These are phyloP conservation scores for Phalacrocorax carbo DNA, from an alignment of 2,113 vertebrate genomes.

Conservation along the genomic window DNA sequence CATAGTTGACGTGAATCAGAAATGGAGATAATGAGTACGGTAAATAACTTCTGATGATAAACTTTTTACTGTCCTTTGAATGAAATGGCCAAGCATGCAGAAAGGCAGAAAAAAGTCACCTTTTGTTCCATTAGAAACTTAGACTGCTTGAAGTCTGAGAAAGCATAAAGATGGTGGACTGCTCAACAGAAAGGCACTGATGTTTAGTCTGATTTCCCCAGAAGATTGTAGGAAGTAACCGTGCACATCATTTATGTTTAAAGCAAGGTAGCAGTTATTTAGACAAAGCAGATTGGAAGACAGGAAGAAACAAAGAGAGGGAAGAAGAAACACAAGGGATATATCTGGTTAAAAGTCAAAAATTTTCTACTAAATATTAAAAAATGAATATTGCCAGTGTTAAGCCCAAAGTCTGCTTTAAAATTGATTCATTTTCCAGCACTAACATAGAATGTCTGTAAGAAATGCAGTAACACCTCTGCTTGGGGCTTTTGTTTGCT, in stretches of 20 bases:
- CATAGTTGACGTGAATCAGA: not conserved
- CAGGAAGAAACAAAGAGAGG: slow-evolving; percentile 57
- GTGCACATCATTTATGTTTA: slow-evolving; percentile 69
- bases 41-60: slow-evolving; percentile 38
- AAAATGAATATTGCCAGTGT: not conserved
- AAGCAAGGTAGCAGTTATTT: slow-evolving; percentile 77
- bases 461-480: not conserved
- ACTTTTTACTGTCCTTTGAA: slow-evolving; percentile 40
- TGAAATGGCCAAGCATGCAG: slow-evolving; percentile 67
- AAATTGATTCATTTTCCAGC: not conserved
- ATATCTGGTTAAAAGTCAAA: slow-evolving; percentile 72
- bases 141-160: slow-evolving; percentile 98
- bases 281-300: slow-evolving; percentile 68
- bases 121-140: slow-evolving; percentile 92
- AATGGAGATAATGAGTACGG: not conserved
- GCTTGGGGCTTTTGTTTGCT: not conserved
- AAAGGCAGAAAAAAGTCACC: slow-evolving; percentile 90
- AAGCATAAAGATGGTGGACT: slow-evolving; percentile 99
- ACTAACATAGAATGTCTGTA: not conserved
- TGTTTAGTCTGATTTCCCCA: slow-evolving; percentile 86
- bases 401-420: not conserved
- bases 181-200: slow-evolving; percentile 93
- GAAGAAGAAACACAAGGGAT: slow-evolving; percentile 76
- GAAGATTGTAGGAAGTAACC: slow-evolving; percentile 72
- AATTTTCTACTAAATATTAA: slow-evolving; percentile 10